Conservation (phyloP, 53 echinoderm and acorn worm genomes). For the Paelopatides confundens region DNA sequence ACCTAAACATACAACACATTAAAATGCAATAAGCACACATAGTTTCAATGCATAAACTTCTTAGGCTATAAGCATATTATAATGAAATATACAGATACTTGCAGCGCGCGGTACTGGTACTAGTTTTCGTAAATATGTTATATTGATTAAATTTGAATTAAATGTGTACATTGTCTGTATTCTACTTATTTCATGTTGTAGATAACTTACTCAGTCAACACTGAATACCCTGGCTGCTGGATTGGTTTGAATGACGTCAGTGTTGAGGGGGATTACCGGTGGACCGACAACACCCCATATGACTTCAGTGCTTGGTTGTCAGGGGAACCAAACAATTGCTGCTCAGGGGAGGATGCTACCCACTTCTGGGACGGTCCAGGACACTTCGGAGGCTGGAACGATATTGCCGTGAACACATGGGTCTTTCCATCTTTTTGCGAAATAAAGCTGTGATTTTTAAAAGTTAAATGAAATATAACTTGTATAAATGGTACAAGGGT, state of each 20-base stretch:
- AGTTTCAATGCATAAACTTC: too few relatives aligned
- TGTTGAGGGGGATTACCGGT: not conserved
- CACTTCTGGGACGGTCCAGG: not conserved
- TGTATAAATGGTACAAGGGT: too few relatives aligned
- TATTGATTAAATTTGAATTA: not conserved
- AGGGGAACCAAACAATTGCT: constrained; percentile 4
- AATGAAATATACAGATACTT: too few relatives aligned
- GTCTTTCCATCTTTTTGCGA: not conserved
- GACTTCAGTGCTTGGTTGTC: not conserved
- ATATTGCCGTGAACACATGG: not conserved
- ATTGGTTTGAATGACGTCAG: not conserved
- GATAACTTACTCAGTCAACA: not conserved
- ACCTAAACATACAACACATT: too few relatives aligned
- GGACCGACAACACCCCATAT: not conserved
- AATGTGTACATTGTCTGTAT: not conserved
- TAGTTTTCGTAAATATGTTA: too few relatives aligned
- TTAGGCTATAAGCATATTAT: too few relatives aligned
- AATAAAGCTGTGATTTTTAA: not conserved
- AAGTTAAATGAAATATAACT: too few relatives aligned
- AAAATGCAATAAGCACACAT: too few relatives aligned
- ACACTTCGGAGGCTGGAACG: constrained; percentile 9
- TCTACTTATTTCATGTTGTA: not conserved
- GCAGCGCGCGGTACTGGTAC: too few relatives aligned
- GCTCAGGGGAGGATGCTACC: not conserved
- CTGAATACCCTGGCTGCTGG: not conserved